Conservation (phyloP, 2,113 vertebrate genomes). For the Pseudorectes ferrugineus region DNA sequence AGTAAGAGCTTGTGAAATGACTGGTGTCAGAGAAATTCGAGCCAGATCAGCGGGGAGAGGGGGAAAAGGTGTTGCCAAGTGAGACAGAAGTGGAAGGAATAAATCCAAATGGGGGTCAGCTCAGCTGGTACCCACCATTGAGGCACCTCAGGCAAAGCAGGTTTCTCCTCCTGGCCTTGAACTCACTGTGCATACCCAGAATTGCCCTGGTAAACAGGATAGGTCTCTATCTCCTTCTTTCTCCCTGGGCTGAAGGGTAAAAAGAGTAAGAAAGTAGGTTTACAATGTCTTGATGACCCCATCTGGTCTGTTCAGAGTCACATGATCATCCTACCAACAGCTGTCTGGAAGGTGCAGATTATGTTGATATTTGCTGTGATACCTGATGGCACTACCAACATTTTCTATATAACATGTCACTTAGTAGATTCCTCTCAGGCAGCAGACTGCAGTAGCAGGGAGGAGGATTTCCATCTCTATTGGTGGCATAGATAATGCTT, state of each 20-base stretch:
- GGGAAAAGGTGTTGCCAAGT: not conserved
- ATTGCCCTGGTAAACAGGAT: not conserved
- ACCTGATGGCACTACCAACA: not conserved
- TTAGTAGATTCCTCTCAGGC: not conserved
- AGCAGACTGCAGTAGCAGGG: not conserved
- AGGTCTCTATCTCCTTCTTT: not conserved
- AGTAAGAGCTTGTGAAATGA: not conserved
- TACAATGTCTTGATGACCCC: not conserved
- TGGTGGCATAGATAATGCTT: not conserved
- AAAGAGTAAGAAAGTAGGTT: not conserved
- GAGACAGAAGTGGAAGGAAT: not conserved
- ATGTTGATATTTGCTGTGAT: not conserved
- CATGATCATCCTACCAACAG: not conserved
- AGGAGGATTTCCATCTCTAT: not conserved
- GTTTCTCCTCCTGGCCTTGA: not conserved
- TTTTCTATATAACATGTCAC: fast-evolving
- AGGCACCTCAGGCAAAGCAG: not conserved
- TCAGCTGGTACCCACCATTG: not conserved
- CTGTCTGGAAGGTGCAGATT: not conserved
- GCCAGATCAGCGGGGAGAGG: not conserved
- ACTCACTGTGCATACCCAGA: not conserved
- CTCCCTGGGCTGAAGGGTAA: not conserved
- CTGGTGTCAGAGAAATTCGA: not conserved
- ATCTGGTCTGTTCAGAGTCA: not conserved
- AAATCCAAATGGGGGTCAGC: not conserved